Evolutionary conservation across 2,797 vertebrate genomes (phyloP).

Genomic region (Darevskia mixta): DNA sequence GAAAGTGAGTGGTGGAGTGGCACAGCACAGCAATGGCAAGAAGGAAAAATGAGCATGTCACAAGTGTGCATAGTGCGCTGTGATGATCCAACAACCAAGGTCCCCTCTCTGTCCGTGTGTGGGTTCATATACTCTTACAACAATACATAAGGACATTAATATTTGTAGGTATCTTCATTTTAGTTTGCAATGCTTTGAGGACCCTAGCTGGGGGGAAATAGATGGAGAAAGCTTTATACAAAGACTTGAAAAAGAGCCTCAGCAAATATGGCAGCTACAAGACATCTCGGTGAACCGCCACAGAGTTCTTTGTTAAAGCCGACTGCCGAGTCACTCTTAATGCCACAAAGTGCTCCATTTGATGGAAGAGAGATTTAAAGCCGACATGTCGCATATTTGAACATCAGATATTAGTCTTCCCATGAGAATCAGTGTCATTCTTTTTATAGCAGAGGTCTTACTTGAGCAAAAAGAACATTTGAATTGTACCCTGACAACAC

Average conservation of each 20-base stretch:
- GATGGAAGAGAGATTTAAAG: neutral
- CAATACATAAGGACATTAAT: too few species aligned
- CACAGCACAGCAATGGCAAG: too few species aligned
- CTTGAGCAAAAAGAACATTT: neutral
- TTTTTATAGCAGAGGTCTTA: neutral
- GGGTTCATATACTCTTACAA: too few species aligned
- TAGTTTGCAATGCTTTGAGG: too few species aligned
- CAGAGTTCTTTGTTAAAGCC: neutral
- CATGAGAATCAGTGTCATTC: neutral
- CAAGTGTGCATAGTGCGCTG: too few species aligned
- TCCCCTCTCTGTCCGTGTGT: too few species aligned
- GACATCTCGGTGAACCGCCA: neutral
- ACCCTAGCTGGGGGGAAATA: neutral
- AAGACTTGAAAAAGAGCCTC: neutral
- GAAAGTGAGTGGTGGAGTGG: too few species aligned
- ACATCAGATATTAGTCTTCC: slow-evolving; percentile 6
- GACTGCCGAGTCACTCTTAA: neutral
- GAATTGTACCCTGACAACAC: neutral
- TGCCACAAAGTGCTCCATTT: neutral
- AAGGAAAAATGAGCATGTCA: too few species aligned
- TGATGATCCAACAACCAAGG: too few species aligned
- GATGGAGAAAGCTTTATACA: neutral
- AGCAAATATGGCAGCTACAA: neutral
- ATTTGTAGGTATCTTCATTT: too few species aligned
- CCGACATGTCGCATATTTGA: neutral